Conservation (phyloP, 2,797 vertebrate species). For the Pangasius djambal region DNA sequence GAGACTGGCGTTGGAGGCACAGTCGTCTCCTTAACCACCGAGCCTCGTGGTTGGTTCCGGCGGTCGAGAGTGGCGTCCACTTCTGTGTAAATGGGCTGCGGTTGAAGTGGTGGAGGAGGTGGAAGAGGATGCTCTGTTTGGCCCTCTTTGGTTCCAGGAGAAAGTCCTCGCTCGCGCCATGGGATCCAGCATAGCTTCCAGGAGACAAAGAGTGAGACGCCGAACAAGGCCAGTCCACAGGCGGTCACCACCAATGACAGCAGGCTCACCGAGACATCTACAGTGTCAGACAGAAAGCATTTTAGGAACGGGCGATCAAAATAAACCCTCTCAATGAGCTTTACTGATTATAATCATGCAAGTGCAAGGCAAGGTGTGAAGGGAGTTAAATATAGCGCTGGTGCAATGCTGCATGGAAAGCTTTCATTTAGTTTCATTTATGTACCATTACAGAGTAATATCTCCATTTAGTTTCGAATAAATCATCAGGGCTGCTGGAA, state of each 20-base stretch:
- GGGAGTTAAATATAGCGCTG: background rate
- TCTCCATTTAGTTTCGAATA: background rate
- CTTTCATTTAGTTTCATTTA: conserved; percentile 15
- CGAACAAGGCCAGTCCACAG: conserved; percentile 94
- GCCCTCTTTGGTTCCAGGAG: conserved; percentile 84
- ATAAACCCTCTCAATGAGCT: background rate
- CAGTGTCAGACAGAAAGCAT: background rate
- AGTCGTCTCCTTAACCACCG: conserved; percentile 81
- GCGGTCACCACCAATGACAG: conserved; percentile 94
- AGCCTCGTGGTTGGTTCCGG: conserved; percentile 79
- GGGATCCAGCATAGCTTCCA: conserved; percentile 99
- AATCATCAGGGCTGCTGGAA: background rate
- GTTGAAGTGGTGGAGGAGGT: conserved; percentile 67
- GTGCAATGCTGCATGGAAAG: background rate
- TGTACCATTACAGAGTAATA: background rate
- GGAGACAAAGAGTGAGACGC: conserved; percentile 96
- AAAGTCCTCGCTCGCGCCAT: conserved; percentile 90
- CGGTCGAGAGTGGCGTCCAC: conserved; percentile 85
- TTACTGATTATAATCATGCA: background rate
- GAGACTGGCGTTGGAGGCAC: conserved; percentile 75
- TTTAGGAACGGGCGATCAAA: background rate
- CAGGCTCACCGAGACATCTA: conserved; percentile 96
- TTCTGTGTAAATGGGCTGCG: conserved; percentile 86
- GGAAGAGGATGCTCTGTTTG: conserved; percentile 71
- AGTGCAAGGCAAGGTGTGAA: conserved; percentile 1